Percentiles rank a stretch among this genome's conserved stretches.
phyloP scores from a whole-genome alignment of 2,113 vertebrate species.

The Lamprologus tigripictilis region DNA sequence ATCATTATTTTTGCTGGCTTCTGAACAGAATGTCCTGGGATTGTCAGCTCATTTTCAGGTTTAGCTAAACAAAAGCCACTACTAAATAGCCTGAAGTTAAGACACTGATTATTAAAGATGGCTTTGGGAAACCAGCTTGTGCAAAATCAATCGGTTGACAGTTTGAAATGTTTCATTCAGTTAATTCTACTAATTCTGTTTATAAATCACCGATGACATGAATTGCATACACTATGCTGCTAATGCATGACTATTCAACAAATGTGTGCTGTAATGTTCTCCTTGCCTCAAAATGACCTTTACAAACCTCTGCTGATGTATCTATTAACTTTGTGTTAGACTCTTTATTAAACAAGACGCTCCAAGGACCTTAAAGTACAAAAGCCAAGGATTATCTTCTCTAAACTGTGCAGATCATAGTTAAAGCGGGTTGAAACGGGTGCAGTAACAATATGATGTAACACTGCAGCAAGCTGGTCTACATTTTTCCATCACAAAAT shows the following conservation, averaged over 20 bases:
- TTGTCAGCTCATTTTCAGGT: accelerated
- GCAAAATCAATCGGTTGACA: not conserved
- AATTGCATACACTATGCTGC: not conserved
- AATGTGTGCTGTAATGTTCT: not conserved
- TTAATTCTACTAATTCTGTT: not conserved
- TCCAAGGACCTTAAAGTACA: not conserved
- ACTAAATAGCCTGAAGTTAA: not conserved
- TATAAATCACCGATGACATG: not conserved
- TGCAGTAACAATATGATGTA: slow-evolving; percentile 16
- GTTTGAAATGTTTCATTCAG: not conserved
- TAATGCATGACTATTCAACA: slow-evolving; percentile 26
- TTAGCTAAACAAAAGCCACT: not conserved
- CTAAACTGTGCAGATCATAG: not conserved
- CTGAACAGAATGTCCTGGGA: not conserved
- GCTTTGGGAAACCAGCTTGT: not conserved
- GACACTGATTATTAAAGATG: not conserved
- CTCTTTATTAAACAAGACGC: not conserved
- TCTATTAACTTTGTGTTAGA: not conserved
- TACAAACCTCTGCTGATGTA: not conserved
- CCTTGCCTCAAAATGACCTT: not conserved
- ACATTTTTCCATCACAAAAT: not conserved
- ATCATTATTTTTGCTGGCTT: not conserved
- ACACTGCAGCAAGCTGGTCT: slow-evolving; percentile 16
- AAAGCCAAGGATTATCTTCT: slow-evolving; percentile 15
- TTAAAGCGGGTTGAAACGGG: not conserved